These are phyloP conservation scores for Spinus olivaceus DNA, from an alignment of 2,797 vertebrate genomes.

Conservation along the genomic window DNA sequence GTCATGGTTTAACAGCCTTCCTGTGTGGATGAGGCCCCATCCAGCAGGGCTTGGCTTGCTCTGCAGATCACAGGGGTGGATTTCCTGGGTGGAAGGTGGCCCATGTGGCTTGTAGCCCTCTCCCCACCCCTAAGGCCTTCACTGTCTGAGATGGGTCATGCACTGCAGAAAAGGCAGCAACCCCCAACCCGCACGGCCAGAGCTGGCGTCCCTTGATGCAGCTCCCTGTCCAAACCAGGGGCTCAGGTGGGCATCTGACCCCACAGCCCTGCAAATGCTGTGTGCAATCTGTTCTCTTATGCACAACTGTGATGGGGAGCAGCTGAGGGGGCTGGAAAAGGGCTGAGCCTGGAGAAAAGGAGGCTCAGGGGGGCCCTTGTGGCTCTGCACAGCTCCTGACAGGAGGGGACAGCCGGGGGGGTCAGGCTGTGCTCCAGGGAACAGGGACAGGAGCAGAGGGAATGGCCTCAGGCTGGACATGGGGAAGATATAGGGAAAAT, in stretches of 20 bases:
- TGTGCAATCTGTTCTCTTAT: fast-evolving
- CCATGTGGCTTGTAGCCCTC: neutral
- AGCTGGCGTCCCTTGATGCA: fast-evolving
- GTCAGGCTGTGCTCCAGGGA: neutral
- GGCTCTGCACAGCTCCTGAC: neutral
- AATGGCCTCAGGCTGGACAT: fast-evolving
- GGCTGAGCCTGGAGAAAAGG: neutral
- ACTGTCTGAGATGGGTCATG: neutral
- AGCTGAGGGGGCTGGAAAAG: neutral
- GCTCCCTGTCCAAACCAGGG: no score
- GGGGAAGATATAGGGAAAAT: neutral
- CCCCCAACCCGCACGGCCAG: no score
- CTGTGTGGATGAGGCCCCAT: neutral
- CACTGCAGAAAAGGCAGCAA: neutral
- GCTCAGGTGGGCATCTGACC: neutral
- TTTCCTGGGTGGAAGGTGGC: neutral
- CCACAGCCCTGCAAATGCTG: fast-evolving
- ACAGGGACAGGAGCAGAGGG: neutral
- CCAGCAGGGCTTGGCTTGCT: fast-evolving
- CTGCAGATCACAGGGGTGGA: neutral
- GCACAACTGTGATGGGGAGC: fast-evolving
- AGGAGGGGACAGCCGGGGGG: neutral
- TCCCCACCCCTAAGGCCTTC: neutral
- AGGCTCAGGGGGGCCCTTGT: neutral
- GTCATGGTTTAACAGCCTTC: neutral